Percentiles rank a stretch among this genome's conserved stretches.
phyloP scores from a whole-genome alignment of 2,113 vertebrate genomes.

The Channa argus region DNA sequence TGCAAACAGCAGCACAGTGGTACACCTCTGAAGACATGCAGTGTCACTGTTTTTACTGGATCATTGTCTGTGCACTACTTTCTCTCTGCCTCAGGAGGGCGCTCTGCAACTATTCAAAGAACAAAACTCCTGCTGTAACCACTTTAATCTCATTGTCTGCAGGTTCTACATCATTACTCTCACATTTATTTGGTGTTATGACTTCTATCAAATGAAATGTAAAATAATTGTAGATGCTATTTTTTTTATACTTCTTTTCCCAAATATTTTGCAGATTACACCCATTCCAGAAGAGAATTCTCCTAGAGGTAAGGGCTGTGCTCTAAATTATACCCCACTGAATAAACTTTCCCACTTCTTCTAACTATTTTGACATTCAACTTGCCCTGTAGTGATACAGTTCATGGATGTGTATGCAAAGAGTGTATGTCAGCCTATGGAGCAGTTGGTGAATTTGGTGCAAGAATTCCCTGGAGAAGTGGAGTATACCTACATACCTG shows the following conservation, averaged over 20 bases:
- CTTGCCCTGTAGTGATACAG: slow-evolving; percentile 79
- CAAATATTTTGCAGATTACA: slow-evolving; percentile 45
- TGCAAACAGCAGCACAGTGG: slow-evolving; percentile 22
- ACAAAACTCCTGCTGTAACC: background rate
- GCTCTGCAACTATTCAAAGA: background rate
- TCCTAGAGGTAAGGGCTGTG: slow-evolving; percentile 39
- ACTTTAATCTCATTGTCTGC: background rate
- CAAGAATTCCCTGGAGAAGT: slow-evolving; percentile 87
- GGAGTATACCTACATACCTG: slow-evolving; percentile 88
- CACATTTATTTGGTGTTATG: background rate
- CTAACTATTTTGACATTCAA: background rate
- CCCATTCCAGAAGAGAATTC: background rate
- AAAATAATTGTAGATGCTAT: background rate
- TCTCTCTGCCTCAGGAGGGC: slow-evolving; percentile 41
- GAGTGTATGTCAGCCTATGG: slow-evolving; percentile 89
- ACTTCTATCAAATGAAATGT: background rate
- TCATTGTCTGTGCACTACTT: background rate
- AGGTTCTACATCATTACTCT: background rate
- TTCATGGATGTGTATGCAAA: slow-evolving; percentile 89
- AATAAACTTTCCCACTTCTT: background rate
- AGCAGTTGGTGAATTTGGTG: slow-evolving; percentile 89
- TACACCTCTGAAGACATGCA: slow-evolving; percentile 7
- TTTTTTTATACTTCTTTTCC: too few relatives aligned
- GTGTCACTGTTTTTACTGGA: slow-evolving; percentile 23
- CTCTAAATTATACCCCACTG: background rate